A percentile compares a stretch with the other conserved stretches of the same genome.
Conservation (phyloP, 2,888 invertebrate genomes). For the Parascotia fuliginaria region DNA sequence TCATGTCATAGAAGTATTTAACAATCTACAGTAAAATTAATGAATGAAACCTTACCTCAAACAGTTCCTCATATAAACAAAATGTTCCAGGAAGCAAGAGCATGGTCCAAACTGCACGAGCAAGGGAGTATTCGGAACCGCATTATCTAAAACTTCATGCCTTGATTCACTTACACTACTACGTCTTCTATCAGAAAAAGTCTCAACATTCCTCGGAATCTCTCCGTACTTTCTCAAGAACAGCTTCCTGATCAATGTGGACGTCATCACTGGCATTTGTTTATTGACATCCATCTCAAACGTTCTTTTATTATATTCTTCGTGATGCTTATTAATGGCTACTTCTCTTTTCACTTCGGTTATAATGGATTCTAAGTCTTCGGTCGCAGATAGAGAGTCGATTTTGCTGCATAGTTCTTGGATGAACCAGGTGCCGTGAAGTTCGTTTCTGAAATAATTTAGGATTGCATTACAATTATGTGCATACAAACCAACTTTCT, state of each 20-base stretch:
- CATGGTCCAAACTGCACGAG: slow-evolving; percentile 51
- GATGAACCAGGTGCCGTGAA: slow-evolving; percentile 72
- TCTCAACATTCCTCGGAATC: neutral
- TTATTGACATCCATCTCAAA: slow-evolving; percentile 58
- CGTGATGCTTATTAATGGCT: slow-evolving; percentile 59
- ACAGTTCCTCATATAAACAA: slow-evolving; percentile 58
- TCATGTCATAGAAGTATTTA: too few species aligned
- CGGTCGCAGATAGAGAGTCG: slow-evolving; percentile 45
- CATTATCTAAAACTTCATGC: slow-evolving; percentile 45
- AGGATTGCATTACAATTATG: neutral
- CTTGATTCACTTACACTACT: slow-evolving; percentile 13
- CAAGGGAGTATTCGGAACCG: slow-evolving; percentile 41
- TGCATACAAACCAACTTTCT: neutral
- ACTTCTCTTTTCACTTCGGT: slow-evolving; percentile 68
- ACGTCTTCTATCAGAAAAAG: slow-evolving; percentile 7
- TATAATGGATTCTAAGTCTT: slow-evolving; percentile 68
- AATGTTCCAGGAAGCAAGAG: slow-evolving; percentile 57
- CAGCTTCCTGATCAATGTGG: slow-evolving; percentile 65
- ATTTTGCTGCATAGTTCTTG: slow-evolving; percentile 70
- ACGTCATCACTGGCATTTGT: slow-evolving; percentile 60
- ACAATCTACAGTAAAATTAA: too few species aligned
- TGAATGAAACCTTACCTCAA: slow-evolving; percentile 58
- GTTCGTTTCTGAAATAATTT: slow-evolving; percentile 52
- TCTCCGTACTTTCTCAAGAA: slow-evolving; percentile 56
- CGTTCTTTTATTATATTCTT: slow-evolving; percentile 52